These are phyloP conservation scores for Anarhynchus alexandrinus DNA, from an alignment of 2,113 vertebrate species.

Conservation along the genomic window DNA sequence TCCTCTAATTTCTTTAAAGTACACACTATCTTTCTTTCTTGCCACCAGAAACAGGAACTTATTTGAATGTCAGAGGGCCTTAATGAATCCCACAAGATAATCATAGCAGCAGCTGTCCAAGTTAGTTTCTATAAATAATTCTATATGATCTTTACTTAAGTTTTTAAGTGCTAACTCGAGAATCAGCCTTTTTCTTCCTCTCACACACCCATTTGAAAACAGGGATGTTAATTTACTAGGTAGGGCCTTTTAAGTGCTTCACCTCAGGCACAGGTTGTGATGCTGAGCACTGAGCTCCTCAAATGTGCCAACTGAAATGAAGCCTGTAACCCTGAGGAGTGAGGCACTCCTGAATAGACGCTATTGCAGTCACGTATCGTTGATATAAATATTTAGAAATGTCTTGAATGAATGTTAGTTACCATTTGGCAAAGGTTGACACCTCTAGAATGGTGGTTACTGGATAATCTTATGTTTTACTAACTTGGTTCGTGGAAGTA, in stretches of 20 bases:
- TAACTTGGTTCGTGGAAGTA: not conserved
- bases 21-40: conserved; percentile 6
- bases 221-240: not conserved
- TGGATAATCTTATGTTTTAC: not conserved
- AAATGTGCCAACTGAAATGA: not conserved
- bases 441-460: not conserved
- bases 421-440: not conserved
- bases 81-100: conserved; percentile 59
- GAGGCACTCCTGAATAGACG: not conserved
- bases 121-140: conserved; percentile 68
- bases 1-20: conserved; percentile 48
- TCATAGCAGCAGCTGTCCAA: conserved; percentile 54
- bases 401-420: not conserved
- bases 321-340: not conserved
- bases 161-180: conserved; percentile 13
- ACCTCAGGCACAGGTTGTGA: not conserved
- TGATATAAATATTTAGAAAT: not conserved
- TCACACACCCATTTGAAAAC: not conserved
- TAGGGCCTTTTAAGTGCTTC: not conserved
- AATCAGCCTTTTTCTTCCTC: not conserved
- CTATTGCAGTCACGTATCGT: not conserved
- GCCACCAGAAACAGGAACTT: conserved; percentile 37
- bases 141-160: conserved; percentile 43
- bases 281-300: not conserved
- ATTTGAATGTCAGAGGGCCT: conserved; percentile 53